Percentiles rank a stretch among this genome's conserved stretches.
phyloP scores from a whole-genome alignment of 2,888 invertebrate genomes.

The Hemicrepidius hirtus region DNA sequence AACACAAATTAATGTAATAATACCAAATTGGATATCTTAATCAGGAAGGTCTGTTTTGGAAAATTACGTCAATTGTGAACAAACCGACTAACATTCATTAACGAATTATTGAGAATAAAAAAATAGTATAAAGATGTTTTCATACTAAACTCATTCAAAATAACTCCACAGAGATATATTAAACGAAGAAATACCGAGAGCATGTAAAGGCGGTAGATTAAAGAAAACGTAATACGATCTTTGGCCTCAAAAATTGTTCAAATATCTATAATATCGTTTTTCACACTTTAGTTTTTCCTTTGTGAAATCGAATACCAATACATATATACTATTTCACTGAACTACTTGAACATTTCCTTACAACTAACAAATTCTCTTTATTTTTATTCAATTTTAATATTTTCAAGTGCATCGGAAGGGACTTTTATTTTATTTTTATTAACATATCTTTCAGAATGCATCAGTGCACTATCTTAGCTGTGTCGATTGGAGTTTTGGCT shows the following conservation, averaged over 20 bases:
- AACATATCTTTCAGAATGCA: constrained; percentile 57
- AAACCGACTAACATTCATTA: background rate
- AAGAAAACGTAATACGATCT: constrained; percentile 17
- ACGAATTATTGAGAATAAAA: too few species aligned
- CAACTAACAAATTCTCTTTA: background rate
- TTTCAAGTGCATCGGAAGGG: background rate
- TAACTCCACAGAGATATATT: background rate
- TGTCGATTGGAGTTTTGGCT: constrained; percentile 54
- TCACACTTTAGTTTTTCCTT: constrained; percentile 28
- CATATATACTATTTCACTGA: constrained; percentile 27
- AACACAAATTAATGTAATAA: background rate
- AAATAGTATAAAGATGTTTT: background rate
- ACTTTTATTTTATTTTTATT: background rate
- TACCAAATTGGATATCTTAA: background rate
- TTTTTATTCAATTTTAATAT: background rate
- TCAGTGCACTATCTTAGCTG: constrained; percentile 53
- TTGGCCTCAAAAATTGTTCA: constrained; percentile 18
- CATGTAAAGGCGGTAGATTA: background rate
- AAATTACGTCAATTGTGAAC: background rate
- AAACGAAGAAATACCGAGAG: background rate
- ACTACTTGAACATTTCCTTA: background rate
- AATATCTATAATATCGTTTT: constrained; percentile 25
- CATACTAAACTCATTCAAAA: too few species aligned
- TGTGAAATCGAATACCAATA: constrained; percentile 29
- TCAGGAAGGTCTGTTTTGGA: background rate